Base-by-base conservation (phyloP, 2,113 vertebrate genomes). In the Bubo blakistoni region DNA sequence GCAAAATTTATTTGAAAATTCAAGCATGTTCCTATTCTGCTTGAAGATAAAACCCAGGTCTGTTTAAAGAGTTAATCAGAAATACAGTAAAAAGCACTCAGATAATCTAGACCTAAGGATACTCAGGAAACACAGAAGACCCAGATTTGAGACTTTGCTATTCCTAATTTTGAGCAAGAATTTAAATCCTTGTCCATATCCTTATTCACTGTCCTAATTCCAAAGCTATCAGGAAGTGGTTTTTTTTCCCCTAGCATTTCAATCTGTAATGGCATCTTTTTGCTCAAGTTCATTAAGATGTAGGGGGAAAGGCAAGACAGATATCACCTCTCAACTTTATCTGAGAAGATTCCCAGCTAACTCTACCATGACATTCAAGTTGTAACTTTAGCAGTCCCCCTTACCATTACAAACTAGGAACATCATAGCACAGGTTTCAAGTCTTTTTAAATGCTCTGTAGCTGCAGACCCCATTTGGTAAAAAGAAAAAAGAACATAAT, bases 401-500 rank as follows among this genome's bases (percentile, higher is more conserved):
- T 46, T 70, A 40, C 49, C 27, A 11, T 47, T 69, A 10, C 38
- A 63, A 61, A 59, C 22, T 36, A 46, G 44, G n/a, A 51, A 25
- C 29, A 44, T 10, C 34, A 29, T 40, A 52, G n/a, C 44, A 32
- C 3, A 25, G 4, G 7, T 78, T 69, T 66, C 36, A 58, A 19
- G 36, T 24, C 10, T 51, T 69, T 77, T 42, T 4, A 62, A 74
- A 66, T 62, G 16, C 19, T 42, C 18, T 63, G 42, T 46, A 51
- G 10, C 38, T 58, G 19, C 29, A 73, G 42, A 67, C 8, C 11
- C 16, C 10, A 38, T 67, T 78, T 84, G 14, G n/a, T 46, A 12
- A 74, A 62, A 76, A n/a, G 6, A 2, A 46, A 18, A 54, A 40
- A 20, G 4, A 63, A 24, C 0, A 0, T 19, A 47, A 13, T 12